Evolutionary conservation across 2,113 vertebrate genomes (phyloP), one percentile per base, ranked within the genome.

Genomic region (Ancistrus triradiatus): DNA sequence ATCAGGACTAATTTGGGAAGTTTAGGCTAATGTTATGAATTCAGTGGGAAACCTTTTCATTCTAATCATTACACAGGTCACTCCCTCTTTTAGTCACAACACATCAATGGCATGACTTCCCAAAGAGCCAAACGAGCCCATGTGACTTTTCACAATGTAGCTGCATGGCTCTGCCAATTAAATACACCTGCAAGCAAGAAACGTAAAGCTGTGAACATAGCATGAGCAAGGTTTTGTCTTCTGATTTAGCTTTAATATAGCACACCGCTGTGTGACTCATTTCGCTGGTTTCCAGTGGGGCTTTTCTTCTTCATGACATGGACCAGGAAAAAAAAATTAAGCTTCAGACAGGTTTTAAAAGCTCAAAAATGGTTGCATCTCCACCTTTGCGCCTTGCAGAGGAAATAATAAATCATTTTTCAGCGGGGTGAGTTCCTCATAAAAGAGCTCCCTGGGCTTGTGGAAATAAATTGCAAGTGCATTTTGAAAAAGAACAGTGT

Each of bases 21-120:
- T 46, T 67, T 33, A 75, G 66, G 22, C 73, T 79, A 77, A 78
- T 8, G 80, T 82, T 80, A 79, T 74, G 74, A 69, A 44, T 74
- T 79, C 76, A 62, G 68, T 61, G 70, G 61, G 65, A 78, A 73
- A 78, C 43, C 43, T 71, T 44, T 52, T 73, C 64, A 68, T 68
- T 49, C 50, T 49, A 35, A 43, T n/a, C n/a, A n/a, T n/a, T n/a
- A n/a, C n/a, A 53, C 1, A 18, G 68, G 59, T 64, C 73, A 71
- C 42, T 63, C 19, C 59, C 22, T 70, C 50, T 56, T 47, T 56
- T 25, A 51, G 63, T 27, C 40, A 42, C 50, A 57, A 17, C 31
- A 21, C 55, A 73, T 46, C 59, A 50, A 40, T 62, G 56, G 15
- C 24, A 53, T 58, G 61, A 43, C 50, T 66, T 63, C 33, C 66